Base-by-base conservation (phyloP, 2,113 vertebrate species). In the Anser cygnoides region DNA sequence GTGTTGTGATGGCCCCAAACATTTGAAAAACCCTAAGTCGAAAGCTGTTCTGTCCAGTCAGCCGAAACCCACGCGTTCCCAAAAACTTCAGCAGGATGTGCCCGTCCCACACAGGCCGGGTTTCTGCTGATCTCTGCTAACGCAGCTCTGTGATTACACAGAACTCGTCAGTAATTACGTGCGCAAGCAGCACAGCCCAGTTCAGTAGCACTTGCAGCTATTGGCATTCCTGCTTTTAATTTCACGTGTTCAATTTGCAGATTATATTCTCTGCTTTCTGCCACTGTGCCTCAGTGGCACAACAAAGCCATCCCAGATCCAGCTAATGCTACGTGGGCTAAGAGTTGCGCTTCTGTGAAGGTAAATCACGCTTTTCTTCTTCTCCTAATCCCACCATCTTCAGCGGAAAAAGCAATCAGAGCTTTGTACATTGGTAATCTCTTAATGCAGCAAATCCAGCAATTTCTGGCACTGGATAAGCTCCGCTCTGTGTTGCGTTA, bases 261-360 rank as follows among this genome's bases (percentile, higher is more conserved):
- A 4, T 16, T 92, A 2, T 61, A 17, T 63, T 10, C 39, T 3
- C 63, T 98, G 22, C 87, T 98, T 59, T 96, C 88, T 0, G n/a
- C 25, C 8, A 66, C 98, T 5, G 20, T 87, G 57, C 96, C 97
- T 0, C 96, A 95, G 72, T 97, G 97, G 96, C 96, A 90, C 4
- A 81, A 81, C 90, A 93, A 94, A 95, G 76, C 95, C 58, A 92
- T 98, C 41, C 98, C 98, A 15, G 98, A 98, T 75, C 98, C 98
- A 6, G 98, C 98, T 2, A 98, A 98, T 0, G 98, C 98, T 15
- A 59, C 81, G 0, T 98, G 98, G 97, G 98, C 96, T 33, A 98
- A 95, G 91, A 95, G 90, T 11, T 94, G 94, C 21, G 5, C 2
- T 3, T 37, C 84, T 3, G 0, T 19, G 31, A 80, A 97, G 98